Base-by-base conservation (phyloP, 2,797 vertebrate genomes). In the Tolypeutes matacus region DNA sequence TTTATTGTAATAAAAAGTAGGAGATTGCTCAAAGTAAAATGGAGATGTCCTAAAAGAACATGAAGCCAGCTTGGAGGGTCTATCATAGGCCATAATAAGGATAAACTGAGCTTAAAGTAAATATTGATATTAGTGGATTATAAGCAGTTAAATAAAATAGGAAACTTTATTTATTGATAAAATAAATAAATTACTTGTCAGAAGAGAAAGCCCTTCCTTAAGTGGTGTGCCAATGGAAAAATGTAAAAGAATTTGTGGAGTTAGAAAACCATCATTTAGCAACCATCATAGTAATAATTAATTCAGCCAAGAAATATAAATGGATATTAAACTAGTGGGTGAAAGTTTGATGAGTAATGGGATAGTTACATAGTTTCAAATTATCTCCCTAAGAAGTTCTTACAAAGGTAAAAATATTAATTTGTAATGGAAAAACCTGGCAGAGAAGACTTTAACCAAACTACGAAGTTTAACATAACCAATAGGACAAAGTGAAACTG, bases 41-140 rank as follows among this genome's bases (percentile, higher is more conserved):
- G 5, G 39, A 70, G 21, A 3, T 20, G 29, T 31, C 20, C 39
- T 11, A 31, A 69, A 85, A 53, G 27, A 65, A 42, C 7, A 39
- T 8, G 1, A 73, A 60, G 3, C 4, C 18, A 34, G 3, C 1
- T 39, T 18, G 9, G 46, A 80, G 42, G 36, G 0, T 25, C 27
- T 56, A 7, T 1, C 5, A 56, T 0, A 23, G 25, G 20, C 7
- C 15, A 7, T 25, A 73, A 17, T 8, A 27, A 6, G 9, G 29
- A 39, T 42, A 58, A 64, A 34, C 23, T 58, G 12, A 56, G 7
- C 5, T 10, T 34, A 73, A 69, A 75, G 7, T 23, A 90, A 75
- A 36, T 46, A n/a, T 46, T 36, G 23, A 29, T 53, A 69, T 2
- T 31, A 64, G n/a, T 46, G 13, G 3, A 27, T 60, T 60, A 39